Base-by-base conservation (phyloP, 92 coral and sea anemone genomes). In the Paragorgia papillata region DNA sequence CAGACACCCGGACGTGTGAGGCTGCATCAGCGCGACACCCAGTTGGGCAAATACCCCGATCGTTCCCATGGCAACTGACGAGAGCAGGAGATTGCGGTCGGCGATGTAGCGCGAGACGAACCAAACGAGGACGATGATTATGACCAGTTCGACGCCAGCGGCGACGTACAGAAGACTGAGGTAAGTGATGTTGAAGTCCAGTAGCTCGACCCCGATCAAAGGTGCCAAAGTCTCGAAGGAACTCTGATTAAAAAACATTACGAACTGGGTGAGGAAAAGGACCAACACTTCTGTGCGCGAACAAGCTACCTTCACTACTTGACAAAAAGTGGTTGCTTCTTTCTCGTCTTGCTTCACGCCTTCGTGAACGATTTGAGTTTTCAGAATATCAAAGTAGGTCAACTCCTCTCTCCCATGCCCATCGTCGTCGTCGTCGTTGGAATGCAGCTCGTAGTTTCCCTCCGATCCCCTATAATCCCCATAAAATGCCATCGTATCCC, bases 221-320 rank as follows among this genome's bases (percentile, higher is more conserved):
- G 78, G 78, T 9, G 78, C 62, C 17, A 71, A 58, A 32, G 78
- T 54, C 25, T 71, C 78, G 25, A 71, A 71, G n/a, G 78, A 71
- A 35, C 78, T 71, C 20, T 71, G 78, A 18, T 71, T 71, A 37
- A 71, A 71, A 31, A 53, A 71, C 78, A 71, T 71, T 34, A 71
- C 19, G 54, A 71, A 71, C 61, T 30, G 46, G 18, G 64, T 50
- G 13, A 71, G 49, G 34, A 71, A 71, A 17, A 71, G 64, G 4
- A 71, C 78, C 64, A 71, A 31, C 4, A 71, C 22, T 37, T 71
- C 78, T 22, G 64, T 6, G 50, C 78, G 78, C 3, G 50, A 3
- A 24, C 53, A 10, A 71, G 64, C 78, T 1, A 20, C 30, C 31
- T 54, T 54, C 15, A 71, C 20, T 2, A 28, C 29, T 27, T 54